Base-by-base conservation (phyloP, 2,113 vertebrate species). In the Montifringilla adamsi region DNA sequence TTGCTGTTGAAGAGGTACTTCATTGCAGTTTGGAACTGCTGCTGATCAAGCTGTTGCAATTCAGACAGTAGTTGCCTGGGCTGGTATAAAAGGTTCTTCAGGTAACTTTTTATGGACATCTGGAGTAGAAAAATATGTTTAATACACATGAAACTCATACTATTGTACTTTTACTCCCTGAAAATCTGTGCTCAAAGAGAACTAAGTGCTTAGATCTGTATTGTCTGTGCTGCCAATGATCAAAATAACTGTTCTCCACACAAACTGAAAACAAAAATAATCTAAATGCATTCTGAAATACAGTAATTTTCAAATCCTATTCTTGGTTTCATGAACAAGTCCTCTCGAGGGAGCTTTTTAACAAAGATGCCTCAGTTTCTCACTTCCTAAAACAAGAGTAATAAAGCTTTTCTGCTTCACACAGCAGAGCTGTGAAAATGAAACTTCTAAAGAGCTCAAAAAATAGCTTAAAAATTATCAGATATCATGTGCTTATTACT, bases 21-120 rank as follows among this genome's bases (percentile, higher is more conserved):
- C 97, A 98, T 97, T 20, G 96, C 97, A 5, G 97, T 97, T 72
- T 55, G 95, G 95, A 98, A 98, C 49, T 97, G 97, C 62, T 91
- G 97, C 18, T 70, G 77, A 35, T 97, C 97, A 33, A 98, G 91
- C 8, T 93, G 96, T 53, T 93, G 96, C 60, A 98, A 96, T 84
- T 98, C 98, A 0, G 92, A 94, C 21, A 98, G 88, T 4, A 98
- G 97, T 30, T 97, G 93, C 84, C 96, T 97, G 37, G 98, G 98
- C 82, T 97, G 97, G 70, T 97, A 94, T 72, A 98, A 82, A 68
- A 96, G 94, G 53, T 95, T 95, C 84, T 96, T 80, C 94, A 98
- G 90, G 72, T 98, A 97, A 44, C 86, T 96, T 83, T 91, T 89
- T 81, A 98, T 73, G 24, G 98, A 97, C n/a, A 81, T 90, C 98